Evolutionary conservation across 2,888 invertebrate species (phyloP), one percentile per base, ranked within the genome.

Genomic region (Muschampia plurimacula): DNA sequence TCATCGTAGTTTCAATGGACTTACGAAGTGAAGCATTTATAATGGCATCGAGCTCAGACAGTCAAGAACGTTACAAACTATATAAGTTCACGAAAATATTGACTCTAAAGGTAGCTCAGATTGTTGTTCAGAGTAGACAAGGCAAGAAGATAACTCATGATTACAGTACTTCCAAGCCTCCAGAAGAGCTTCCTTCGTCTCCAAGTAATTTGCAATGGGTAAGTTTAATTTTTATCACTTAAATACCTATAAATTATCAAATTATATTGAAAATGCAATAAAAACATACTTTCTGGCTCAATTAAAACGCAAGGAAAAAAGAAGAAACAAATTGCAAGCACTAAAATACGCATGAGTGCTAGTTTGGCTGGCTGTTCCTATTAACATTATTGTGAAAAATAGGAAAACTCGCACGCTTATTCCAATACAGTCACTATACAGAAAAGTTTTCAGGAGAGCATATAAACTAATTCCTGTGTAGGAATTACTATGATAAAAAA

Each of bases 51-150:
- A 85, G 81, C 79, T 74, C 81, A 59, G 90, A 91, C 65, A 77
- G 85, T 57, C 88, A 96, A 83, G 82, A 82, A 73, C 75, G 80
- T 28, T 74, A 79, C 49, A 98, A 98, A 84, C 93, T 98, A 87
- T 98, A 98, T 83, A 98, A 97, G 89, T 98, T 98, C 88, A 97
- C 97, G 0, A 98, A 97, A 92, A 97, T 97, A 89, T 95, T 99
- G 79, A 97, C 97, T 13, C 92, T 97, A 74, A 99, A 99, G 93
- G 96, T 97, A 69, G 97, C 97, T 46, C 98, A 99, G 92, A 97
- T 98, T 67, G 98, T 99, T 69, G 97, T 99, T 28, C 98, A 99
- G 90, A 98, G 98, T 71, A 95, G 99, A 80, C 96, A 98, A 74
- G 98, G 98, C 32, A 97, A 97, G 83, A 98, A 97, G 90, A 96